These are phyloP conservation scores for Balearica regulorum DNA, from an alignment of 2,797 vertebrate genomes.

Conservation along the genomic window DNA sequence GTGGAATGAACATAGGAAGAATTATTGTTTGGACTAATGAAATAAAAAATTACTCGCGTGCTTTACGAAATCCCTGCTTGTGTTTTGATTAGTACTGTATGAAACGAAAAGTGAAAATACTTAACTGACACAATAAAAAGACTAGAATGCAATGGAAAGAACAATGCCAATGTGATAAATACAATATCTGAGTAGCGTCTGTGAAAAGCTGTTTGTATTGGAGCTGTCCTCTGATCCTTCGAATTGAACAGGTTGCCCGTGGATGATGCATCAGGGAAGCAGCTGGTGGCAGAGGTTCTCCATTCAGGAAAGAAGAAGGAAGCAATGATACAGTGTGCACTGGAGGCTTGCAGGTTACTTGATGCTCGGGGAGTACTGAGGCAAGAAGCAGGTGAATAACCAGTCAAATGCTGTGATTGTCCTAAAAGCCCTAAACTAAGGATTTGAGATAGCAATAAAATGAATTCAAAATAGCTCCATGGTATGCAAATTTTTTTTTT, in stretches of 20 bases:
- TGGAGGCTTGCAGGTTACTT: conserved; percentile 94
- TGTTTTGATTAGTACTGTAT: not conserved
- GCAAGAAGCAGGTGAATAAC: conserved; percentile 90
- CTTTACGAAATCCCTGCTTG: not conserved
- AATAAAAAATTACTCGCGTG: not conserved
- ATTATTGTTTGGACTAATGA: not conserved
- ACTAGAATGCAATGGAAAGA: not conserved
- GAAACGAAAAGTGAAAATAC: not conserved
- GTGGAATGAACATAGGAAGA: not conserved
- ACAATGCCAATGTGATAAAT: not conserved
- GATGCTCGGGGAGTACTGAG: conserved; percentile 92
- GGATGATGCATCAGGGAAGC: conserved; percentile 89
- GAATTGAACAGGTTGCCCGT: conserved; percentile 84
- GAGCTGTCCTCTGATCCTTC: conserved; percentile 1
- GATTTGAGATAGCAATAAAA: not conserved
- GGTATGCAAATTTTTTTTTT: not conserved
- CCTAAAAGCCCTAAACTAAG: not conserved
- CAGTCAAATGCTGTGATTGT: not conserved
- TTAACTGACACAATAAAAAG: not conserved
- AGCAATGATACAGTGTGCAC: conserved; percentile 86
- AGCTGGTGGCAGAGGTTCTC: conserved; percentile 91
- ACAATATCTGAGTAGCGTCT: not conserved
- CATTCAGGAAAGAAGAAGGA: conserved; percentile 96
- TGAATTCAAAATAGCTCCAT: too few species aligned
- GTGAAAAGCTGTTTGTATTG: not conserved